phyloP scores from a whole-genome alignment of 2,113 vertebrate genomes.

The Copsychus sechellarum region DNA sequence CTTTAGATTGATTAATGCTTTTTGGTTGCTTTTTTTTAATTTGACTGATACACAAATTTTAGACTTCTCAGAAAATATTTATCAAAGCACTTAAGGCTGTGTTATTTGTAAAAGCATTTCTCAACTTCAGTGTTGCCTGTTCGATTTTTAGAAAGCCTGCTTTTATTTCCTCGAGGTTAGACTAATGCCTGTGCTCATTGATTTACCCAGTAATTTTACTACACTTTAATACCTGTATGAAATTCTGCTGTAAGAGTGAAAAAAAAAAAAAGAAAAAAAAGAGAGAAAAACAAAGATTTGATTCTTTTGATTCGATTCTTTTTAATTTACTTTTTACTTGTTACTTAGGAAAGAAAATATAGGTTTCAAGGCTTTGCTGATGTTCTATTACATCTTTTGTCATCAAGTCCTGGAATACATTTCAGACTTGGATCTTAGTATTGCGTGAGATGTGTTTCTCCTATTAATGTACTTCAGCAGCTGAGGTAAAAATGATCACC shows the following conservation, averaged over 20 bases:
- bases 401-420: not conserved
- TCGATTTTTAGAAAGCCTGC: not conserved
- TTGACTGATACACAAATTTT: not conserved
- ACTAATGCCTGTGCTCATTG: not conserved
- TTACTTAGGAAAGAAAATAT: not conserved
- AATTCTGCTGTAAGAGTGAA: not conserved
- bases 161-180: not conserved
- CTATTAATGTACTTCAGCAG: not conserved
- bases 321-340: not conserved
- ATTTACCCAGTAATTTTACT: not conserved
- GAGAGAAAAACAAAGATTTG: not conserved
- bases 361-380: not conserved
- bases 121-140: not conserved
- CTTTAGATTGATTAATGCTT: not conserved
- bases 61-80: not conserved
- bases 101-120: not conserved
- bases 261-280: not conserved
- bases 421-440: not conserved
- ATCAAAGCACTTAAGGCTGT: not conserved
- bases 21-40: not conserved
- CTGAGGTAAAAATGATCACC: not conserved
- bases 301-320: rapidly evolving
- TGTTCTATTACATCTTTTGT: not conserved
- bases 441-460: not conserved
- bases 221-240: not conserved